Base-by-base conservation (phyloP, 2,113 vertebrate genomes). In the Ceyx margarethae region DNA sequence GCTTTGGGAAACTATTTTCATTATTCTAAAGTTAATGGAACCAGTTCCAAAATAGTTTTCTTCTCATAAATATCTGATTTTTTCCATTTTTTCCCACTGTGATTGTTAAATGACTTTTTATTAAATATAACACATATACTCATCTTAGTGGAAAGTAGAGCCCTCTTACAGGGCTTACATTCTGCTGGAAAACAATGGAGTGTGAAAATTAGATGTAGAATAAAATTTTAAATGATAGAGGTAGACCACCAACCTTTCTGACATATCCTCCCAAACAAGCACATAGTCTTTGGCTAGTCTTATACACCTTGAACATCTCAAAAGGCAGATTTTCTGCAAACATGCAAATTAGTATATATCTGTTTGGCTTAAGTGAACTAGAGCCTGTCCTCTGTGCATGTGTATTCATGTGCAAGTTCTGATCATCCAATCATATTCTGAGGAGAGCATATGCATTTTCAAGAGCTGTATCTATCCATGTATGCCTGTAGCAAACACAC, bases 381-480 rank as follows among this genome's bases (percentile, higher is more conserved):
- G 37, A 85, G 91, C 92, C 81, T 96, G 85, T 97, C 56, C 86
- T 94, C 86, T 96, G 89, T 83, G 89, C 95, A 94, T 58, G 74
- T 95, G 76, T 91, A 95, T 67, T 95, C 64, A 78, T 94, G 87
- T 83, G 94, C 90, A 97, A 66, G 89, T 94, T 89, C 87, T 83
- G 87, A 96, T 92, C 82, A 95, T 95, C 92, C 95, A 95, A 85
- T 94, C 96, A 96, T 92, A 97, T 95, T 96, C 93, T 96, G 87
- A 95, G 88, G 95, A 98, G 97, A 93, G 95, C 96, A 97, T 97
- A 96, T 81, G 85, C 91, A 93, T 95, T 96, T 97, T 95, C 83
- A 95, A 97, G 96, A 97, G 97, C 97, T 98, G 97, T 98, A 98
- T 97, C 96, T 97, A 97, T 96, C 94, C 95, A 97, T 95, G 97